A percentile compares a stretch with the other conserved stretches of the same genome.
Evolutionary conservation across 2,113 vertebrate genomes (phyloP).

Genomic region (Orientallactaga bullata): DNA sequence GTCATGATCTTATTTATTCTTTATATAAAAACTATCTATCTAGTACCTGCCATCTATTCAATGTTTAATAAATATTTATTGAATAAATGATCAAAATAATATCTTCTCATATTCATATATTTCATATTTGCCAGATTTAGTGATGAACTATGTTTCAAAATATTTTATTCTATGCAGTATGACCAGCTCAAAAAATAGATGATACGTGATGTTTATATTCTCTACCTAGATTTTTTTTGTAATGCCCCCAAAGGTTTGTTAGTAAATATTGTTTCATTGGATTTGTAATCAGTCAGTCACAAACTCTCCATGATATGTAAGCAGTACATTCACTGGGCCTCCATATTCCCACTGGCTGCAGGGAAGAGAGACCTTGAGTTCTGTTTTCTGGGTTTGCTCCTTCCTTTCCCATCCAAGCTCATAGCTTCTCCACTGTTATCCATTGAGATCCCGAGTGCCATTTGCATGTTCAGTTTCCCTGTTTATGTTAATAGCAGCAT

Average conservation of each 20-base stretch:
- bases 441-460: not conserved
- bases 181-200: not conserved
- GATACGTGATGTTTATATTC: not conserved
- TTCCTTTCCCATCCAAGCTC: not conserved
- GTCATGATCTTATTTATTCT: not conserved
- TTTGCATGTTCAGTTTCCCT: not conserved
- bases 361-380: not conserved
- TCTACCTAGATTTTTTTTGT: not conserved
- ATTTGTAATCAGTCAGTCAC: not conserved
- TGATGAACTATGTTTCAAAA: not conserved
- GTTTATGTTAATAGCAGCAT: not conserved
- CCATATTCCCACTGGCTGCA: not conserved
- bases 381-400: not conserved
- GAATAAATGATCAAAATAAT: not conserved
- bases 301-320: not conserved
- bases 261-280: not conserved
- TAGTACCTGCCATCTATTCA: not conserved
- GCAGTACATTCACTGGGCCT: not conserved
- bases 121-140: not conserved
- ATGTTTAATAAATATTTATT: constrained; percentile 2
- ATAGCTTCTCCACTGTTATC: not conserved
- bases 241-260: not conserved
- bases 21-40: not conserved
- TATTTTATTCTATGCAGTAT: not conserved
- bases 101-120: not conserved